Percentiles rank a stretch among this genome's conserved stretches.
phyloP scores from a whole-genome alignment of 2,888 invertebrate genomes.

The Tanypteryx hageni region DNA sequence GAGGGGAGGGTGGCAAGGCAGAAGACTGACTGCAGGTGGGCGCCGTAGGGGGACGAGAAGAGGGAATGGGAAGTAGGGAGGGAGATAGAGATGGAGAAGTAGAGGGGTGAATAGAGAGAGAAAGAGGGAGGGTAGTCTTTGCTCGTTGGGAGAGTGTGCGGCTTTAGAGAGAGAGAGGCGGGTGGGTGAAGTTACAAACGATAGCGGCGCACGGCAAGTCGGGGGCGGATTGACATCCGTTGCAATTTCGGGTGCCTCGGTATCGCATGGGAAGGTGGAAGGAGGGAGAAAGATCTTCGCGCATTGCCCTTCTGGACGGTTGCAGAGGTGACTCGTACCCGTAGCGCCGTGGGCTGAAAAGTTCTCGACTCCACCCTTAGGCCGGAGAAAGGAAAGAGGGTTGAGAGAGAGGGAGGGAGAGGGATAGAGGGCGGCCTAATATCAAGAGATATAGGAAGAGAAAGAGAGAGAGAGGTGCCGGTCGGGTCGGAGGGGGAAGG shows the following conservation, averaged over 20 bases:
- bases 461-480: neutral
- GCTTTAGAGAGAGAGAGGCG: conserved; percentile 24
- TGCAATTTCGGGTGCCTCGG: neutral
- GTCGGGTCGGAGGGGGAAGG: conserved; percentile 50
- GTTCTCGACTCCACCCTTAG: neutral
- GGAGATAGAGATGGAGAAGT: neutral
- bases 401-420: neutral
- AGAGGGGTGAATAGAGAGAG: too few relatives aligned
- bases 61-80: neutral
- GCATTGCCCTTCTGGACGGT: neutral
- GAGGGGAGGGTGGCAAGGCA: neutral
- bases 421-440: conserved; percentile 58
- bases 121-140: too few relatives aligned
- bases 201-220: neutral
- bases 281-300: neutral
- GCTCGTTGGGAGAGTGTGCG: neutral
- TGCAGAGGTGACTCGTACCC: neutral
- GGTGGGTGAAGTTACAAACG: neutral
- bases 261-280: neutral
- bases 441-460: conserved; percentile 52
- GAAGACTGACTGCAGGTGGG: conserved; percentile 32
- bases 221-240: neutral
- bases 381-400: neutral
- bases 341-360: conserved; percentile 21
- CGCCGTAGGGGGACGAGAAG: conserved; percentile 17